Percentiles rank a stretch among this genome's conserved stretches.
Conservation (phyloP, 2,113 vertebrate genomes). For the Corythoichthys haematopterus region DNA sequence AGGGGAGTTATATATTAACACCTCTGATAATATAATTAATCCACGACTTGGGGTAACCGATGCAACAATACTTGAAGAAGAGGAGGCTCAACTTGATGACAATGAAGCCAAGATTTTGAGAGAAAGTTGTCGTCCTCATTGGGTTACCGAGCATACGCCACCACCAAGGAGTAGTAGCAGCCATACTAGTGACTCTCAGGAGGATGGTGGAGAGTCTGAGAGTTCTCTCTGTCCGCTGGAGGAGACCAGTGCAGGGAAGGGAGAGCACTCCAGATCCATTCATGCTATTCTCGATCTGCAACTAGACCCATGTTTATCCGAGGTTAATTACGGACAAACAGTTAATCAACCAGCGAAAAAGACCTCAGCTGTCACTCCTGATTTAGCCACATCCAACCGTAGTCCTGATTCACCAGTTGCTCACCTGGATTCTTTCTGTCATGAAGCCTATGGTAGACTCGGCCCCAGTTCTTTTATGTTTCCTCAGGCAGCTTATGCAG, state of each 20-base stretch:
- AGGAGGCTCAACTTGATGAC: constrained; percentile 51
- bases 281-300: constrained; percentile 60
- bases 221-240: constrained; percentile 53
- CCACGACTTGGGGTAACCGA: constrained; percentile 44
- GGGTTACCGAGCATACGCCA: constrained; percentile 62
- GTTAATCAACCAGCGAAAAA: constrained; percentile 47
- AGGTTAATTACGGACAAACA: constrained; percentile 52
- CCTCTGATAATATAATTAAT: constrained; percentile 41
- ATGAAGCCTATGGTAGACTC: constrained; percentile 55
- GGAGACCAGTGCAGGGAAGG: constrained; percentile 22
- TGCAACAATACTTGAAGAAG: constrained; percentile 52
- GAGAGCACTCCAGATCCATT: constrained; percentile 37
- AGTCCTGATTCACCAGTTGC: constrained; percentile 52
- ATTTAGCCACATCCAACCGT: constrained; percentile 54
- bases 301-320: constrained; percentile 63
- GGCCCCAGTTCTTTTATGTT: constrained; percentile 66
- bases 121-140: constrained; percentile 62
- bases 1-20: constrained; percentile 46
- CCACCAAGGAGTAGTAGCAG: constrained; percentile 63
- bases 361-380: constrained; percentile 53
- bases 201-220: constrained; percentile 62
- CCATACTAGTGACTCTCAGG: constrained; percentile 66
- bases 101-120: constrained; percentile 38
- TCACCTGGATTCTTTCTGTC: constrained; percentile 51
- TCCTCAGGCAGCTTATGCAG: constrained; percentile 59